Percentiles rank a stretch among this genome's conserved stretches.
Evolutionary conservation across 2,797 vertebrate species (phyloP).

Genomic region (Artibeus lituratus): DNA sequence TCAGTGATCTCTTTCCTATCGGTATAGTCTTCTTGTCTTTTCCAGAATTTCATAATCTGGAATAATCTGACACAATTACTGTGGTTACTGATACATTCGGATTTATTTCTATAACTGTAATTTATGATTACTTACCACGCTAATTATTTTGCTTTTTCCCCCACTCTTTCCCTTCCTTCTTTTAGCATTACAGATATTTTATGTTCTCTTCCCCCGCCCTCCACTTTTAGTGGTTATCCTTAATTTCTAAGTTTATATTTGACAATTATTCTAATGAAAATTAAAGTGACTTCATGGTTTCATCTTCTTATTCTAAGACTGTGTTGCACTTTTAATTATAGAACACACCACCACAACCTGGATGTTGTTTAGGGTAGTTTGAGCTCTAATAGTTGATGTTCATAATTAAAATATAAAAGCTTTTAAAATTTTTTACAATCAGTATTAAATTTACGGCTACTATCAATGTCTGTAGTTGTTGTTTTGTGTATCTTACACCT

Average conservation of each 20-base stretch:
- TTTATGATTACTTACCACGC: neutral
- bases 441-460: neutral
- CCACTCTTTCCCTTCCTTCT: neutral
- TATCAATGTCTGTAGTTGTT: neutral
- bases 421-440: neutral
- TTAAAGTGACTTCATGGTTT: neutral
- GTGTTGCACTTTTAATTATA: neutral
- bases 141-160: neutral
- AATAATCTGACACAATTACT: neutral
- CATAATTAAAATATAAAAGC: neutral
- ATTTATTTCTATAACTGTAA: neutral
- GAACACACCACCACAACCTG: neutral
- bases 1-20: neutral
- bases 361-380: neutral
- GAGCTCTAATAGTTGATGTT: neutral
- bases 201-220: neutral
- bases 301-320: neutral
- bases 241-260: neutral
- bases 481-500: neutral
- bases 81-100: neutral
- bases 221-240: neutral
- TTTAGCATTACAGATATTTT: neutral
- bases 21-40: neutral
- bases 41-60: neutral
- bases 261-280: neutral